Percentiles rank a stretch among this genome's conserved stretches.
Conservation (phyloP, 1,140 invertebrate species). For the Anastatus disparis region DNA sequence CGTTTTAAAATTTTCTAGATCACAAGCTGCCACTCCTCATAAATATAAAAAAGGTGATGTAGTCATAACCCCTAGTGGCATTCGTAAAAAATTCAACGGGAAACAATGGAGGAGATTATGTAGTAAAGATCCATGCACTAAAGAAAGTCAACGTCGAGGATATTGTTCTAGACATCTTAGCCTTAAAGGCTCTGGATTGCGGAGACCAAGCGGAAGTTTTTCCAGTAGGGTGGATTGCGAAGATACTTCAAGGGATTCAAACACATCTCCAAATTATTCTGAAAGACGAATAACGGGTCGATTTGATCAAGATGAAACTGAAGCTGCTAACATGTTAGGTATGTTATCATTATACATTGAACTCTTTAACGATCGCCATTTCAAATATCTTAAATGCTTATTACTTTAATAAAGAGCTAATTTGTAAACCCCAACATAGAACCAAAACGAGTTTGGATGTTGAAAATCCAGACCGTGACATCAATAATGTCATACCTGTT, state of each 20-base stretch:
- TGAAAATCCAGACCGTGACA: too few species aligned
- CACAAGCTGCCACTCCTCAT: constrained; percentile 91
- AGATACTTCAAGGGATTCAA: constrained; percentile 88
- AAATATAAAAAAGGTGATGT: constrained; percentile 99
- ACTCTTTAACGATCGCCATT: too few species aligned
- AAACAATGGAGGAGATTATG: constrained; percentile 98
- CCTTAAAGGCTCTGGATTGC: constrained; percentile 78
- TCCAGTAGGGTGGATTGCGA: constrained; percentile 80
- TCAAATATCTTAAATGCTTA: too few species aligned
- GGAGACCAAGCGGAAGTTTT: constrained; percentile 67
- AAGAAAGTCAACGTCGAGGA: constrained; percentile 96
- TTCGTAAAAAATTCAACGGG: constrained; percentile 98
- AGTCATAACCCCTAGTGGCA: constrained; percentile 94
- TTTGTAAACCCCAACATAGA: too few species aligned
- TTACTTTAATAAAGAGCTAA: too few species aligned
- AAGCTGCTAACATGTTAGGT: constrained; percentile 96
- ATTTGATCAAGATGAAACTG: constrained; percentile 93
- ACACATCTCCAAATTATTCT: constrained; percentile 84
- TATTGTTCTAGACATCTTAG: constrained; percentile 97
- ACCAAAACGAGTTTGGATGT: too few species aligned
- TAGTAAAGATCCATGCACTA: constrained; percentile 94
- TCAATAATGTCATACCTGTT: too few species aligned
- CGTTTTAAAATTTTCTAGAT: constrained; percentile 73
- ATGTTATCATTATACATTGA: too few species aligned
- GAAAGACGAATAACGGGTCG: constrained; percentile 77